These are phyloP conservation scores for Phortica magna DNA, from an alignment of 2,888 invertebrate genomes.

Conservation along the genomic window DNA sequence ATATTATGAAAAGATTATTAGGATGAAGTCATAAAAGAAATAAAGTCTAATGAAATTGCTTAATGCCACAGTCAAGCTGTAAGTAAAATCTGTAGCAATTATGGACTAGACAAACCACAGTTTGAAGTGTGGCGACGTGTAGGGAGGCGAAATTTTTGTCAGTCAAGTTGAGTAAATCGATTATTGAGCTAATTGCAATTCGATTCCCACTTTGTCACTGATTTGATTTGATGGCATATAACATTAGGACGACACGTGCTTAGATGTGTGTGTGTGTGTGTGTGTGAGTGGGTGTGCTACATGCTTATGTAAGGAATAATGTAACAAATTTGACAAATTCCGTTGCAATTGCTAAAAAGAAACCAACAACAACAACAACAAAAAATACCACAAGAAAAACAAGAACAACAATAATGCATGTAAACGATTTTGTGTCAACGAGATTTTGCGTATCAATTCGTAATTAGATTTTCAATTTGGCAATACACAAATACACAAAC, in stretches of 20 bases:
- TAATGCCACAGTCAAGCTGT: too few species aligned
- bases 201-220: neutral
- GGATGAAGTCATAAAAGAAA: too few species aligned
- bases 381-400: neutral
- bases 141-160: neutral
- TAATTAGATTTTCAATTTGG: constrained; percentile 12
- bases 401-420: neutral
- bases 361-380: neutral
- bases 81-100: too few species aligned
- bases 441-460: neutral
- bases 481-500: constrained; percentile 26
- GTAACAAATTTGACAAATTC: neutral
- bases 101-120: too few species aligned
- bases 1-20: too few species aligned
- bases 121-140: too few species aligned
- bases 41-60: too few species aligned
- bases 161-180: neutral
- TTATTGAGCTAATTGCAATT: neutral
- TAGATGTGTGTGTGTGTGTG: too few species aligned
- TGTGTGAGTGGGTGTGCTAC: too few species aligned
- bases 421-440: neutral
- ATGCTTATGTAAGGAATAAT: too few species aligned
- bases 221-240: neutral
- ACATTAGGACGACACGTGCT: too few species aligned
- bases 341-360: neutral